phyloP scores from a whole-genome alignment of 2,797 vertebrate genomes.

The Staurois parvus region DNA sequence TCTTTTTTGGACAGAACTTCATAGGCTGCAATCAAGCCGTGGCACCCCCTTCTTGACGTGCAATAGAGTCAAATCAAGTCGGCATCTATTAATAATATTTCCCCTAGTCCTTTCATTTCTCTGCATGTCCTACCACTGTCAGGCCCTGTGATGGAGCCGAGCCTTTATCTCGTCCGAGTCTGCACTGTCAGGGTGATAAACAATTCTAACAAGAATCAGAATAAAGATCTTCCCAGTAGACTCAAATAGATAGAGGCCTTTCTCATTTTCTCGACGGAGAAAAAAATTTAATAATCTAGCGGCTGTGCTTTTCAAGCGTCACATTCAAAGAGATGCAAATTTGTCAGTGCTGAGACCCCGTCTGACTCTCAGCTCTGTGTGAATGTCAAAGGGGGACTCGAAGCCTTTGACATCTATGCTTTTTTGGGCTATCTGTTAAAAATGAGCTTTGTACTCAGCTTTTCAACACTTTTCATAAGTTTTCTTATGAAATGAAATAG shows the following conservation, averaged over 20 bases:
- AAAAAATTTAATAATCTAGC: slow-evolving; percentile 99
- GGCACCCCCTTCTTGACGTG: slow-evolving; percentile 93
- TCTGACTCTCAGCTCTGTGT: slow-evolving; percentile 87
- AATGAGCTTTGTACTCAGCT: slow-evolving; percentile 76
- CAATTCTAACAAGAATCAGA: slow-evolving; percentile 99
- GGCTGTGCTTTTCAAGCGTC: slow-evolving; percentile 88
- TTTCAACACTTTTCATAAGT: slow-evolving; percentile 85
- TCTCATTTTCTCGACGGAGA: slow-evolving; percentile 99
- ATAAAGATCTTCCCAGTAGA: slow-evolving; percentile 99
- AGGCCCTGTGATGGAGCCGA: slow-evolving; percentile 96
- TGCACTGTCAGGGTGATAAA: slow-evolving; percentile 99
- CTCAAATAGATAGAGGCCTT: slow-evolving; percentile 96
- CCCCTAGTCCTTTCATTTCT: slow-evolving; percentile 97
- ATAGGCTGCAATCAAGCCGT: slow-evolving; percentile 97
- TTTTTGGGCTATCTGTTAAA: slow-evolving; percentile 75
- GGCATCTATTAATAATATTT: slow-evolving; percentile 99
- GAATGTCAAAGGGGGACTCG: slow-evolving; percentile 88
- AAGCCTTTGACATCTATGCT: slow-evolving; percentile 85
- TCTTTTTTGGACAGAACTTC: slow-evolving; percentile 99
- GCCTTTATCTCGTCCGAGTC: slow-evolving; percentile 99
- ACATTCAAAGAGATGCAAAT: slow-evolving; percentile 99
- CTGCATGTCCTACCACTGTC: slow-evolving; percentile 97
- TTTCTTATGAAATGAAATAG: slow-evolving; percentile 80
- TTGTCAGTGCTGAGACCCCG: slow-evolving; percentile 89
- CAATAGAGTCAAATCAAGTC: slow-evolving; percentile 98